Evolutionary conservation across 1,140 invertebrate genomes (phyloP), one percentile per base, ranked within the genome.

Genomic region (Alviniconcha marisindica): DNA sequence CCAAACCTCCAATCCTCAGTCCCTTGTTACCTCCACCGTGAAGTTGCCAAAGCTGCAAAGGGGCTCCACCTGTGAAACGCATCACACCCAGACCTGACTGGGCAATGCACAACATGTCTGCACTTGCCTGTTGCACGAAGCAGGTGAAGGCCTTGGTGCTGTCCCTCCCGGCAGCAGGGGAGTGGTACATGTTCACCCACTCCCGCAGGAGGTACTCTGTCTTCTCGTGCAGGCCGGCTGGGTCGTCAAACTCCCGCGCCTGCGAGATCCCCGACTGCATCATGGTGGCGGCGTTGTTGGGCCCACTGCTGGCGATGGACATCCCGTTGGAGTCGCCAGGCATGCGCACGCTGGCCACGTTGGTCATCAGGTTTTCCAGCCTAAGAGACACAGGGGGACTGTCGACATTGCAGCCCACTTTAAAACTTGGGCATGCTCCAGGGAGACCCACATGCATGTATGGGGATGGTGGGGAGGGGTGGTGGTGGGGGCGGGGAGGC

Each of bases 141-240:
- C 97, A 93, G 51, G 96, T 96, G 91, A 99, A 99, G n/a, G 98
- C 97, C 90, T 98, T 98, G 1, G 96, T 96, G 7, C 97, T 96
- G 92, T 99, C 98, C 63, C 96, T 95, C 0, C 96, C 95, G 24
- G 96, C 95, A 24, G 94, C 94, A 1, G 96, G 95, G 36, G 95
- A 96, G 90, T 98, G 96, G 90, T 98, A 98, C 90, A 99, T 96
- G 31, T 95, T 95, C 3, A 99, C 96, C 99, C 99, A 99, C 91
- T 99, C 98, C 24, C 97, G 94, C 12, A 99, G 93, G 1, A 99
- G 93, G 86, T 95, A 97, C 91, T 99, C 98, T 0, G 98, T 98
- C 92, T 99, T 99, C 89, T 99, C 98, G 88, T 97, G 96, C 10
- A 99, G 93, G 18, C 97, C 97, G 7, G 96, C 97, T 24, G 98